Percentiles rank a stretch among this genome's conserved stretches.
Evolutionary conservation across 2,113 vertebrate genomes (phyloP).

Genomic region (Chionis minor): DNA sequence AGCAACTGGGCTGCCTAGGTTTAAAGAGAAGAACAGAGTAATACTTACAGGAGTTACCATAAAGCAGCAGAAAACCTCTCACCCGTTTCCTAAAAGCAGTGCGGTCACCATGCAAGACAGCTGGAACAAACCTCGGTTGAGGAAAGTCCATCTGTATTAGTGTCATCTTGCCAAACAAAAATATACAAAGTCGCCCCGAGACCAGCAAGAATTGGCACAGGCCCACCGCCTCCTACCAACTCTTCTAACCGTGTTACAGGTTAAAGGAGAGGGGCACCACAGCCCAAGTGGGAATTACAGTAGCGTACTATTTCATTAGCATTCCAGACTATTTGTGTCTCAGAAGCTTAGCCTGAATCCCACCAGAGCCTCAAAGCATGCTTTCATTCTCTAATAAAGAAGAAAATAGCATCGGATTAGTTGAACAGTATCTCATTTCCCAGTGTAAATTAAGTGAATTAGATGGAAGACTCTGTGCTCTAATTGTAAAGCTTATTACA

Average conservation of each 20-base stretch:
- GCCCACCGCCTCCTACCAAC: neutral
- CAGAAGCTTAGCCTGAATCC: constrained; percentile 53
- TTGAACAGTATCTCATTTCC: constrained; percentile 63
- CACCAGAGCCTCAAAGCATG: constrained; percentile 28
- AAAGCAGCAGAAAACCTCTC: neutral
- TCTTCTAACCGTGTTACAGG: neutral
- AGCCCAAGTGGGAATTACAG: neutral
- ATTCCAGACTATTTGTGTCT: constrained; percentile 40
- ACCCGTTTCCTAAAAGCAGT: neutral
- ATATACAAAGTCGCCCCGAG: neutral
- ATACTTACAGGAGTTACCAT: neutral
- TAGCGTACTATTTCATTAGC: constrained; percentile 2
- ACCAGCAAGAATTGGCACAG: neutral
- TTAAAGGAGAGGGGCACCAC: neutral
- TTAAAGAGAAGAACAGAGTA: neutral
- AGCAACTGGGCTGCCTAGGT: neutral
- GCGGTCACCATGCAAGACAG: neutral
- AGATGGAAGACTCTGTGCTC: constrained; percentile 44
- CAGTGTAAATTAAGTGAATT: constrained; percentile 67
- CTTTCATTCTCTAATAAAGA: constrained; percentile 55
- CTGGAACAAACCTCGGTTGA: neutral
- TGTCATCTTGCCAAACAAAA: neutral
- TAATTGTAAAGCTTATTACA: constrained; percentile 67
- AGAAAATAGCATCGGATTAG: constrained; percentile 50
- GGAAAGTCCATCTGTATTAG: neutral